These are phyloP conservation scores for Siniperca knerii DNA, from an alignment of 2,113 vertebrate species.

Conservation along the genomic window DNA sequence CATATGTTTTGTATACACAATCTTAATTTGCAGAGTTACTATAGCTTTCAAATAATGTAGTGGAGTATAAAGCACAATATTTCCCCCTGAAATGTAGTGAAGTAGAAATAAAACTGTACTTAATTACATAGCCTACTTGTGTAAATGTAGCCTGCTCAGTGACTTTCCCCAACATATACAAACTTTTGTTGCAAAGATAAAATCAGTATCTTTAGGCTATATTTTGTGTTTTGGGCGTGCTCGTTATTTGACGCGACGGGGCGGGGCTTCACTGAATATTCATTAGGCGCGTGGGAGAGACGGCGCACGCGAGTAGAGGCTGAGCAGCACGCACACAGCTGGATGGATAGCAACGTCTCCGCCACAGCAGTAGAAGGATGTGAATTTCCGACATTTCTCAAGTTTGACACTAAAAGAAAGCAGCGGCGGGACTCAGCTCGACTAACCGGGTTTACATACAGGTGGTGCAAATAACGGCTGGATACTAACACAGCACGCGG, in stretches of 20 bases:
- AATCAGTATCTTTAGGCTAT: neutral
- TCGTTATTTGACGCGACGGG: neutral
- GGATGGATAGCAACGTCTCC: constrained; percentile 44
- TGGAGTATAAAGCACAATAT: too few relatives aligned
- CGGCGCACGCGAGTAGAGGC: constrained; percentile 31
- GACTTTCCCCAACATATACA: neutral
- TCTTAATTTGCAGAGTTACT: neutral
- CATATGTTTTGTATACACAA: neutral
- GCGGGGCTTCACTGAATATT: constrained; percentile 63
- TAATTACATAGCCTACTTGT: too few relatives aligned
- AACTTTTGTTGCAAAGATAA: neutral
- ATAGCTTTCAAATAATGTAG: neutral
- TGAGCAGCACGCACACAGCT: constrained; percentile 43
- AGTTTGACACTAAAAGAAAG: constrained; percentile 32
- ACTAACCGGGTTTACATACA: neutral
- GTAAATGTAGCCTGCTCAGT: too few relatives aligned
- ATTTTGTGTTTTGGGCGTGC: constrained; percentile 22
- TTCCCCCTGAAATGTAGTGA: too few relatives aligned
- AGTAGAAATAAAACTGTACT: neutral
- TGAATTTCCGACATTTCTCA: constrained; percentile 1
- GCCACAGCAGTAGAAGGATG: constrained; percentile 43
- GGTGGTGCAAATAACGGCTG: constrained; percentile 9
- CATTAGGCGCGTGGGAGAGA: constrained; percentile 32
- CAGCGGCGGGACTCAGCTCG: constrained; percentile 6
- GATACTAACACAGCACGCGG: neutral